Conservation (phyloP, 1,140 invertebrate species). For the Papilio polytes region DNA sequence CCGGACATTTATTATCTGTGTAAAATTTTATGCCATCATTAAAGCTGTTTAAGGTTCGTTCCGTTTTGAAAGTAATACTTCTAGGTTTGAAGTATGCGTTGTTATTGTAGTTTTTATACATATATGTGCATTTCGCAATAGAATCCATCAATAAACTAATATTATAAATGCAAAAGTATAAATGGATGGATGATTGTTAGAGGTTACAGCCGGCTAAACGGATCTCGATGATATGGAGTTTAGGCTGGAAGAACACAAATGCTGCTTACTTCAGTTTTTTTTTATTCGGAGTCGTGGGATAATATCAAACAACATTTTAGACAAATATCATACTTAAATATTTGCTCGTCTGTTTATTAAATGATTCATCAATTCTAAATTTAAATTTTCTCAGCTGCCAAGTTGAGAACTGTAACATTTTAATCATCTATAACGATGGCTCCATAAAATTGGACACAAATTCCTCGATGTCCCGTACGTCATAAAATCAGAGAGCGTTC, state of each 20-base stretch:
- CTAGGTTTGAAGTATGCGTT: background rate
- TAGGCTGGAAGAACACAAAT: too few relatives aligned
- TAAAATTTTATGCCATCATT: constrained; percentile 38
- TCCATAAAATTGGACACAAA: constrained; percentile 48
- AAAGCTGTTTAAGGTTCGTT: constrained; percentile 33
- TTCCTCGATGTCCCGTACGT: constrained; percentile 48
- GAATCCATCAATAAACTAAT: background rate
- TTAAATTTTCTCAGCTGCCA: background rate
- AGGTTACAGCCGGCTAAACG: too few relatives aligned
- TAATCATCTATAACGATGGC: constrained; percentile 48
- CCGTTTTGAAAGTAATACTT: constrained; percentile 10
- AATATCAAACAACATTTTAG: too few relatives aligned
- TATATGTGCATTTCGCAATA: background rate
- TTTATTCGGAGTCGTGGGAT: too few relatives aligned
- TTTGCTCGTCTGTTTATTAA: background rate
- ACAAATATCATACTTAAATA: background rate
- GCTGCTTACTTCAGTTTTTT: too few relatives aligned
- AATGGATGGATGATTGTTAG: too few relatives aligned
- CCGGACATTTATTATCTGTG: constrained; percentile 38
- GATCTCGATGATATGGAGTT: too few relatives aligned
- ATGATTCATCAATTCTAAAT: background rate
- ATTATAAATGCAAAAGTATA: background rate
- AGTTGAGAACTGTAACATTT: constrained; percentile 37
- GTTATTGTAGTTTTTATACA: background rate
- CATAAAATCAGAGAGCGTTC: constrained; percentile 49